These are phyloP conservation scores for Lynx canadensis DNA, from an alignment of 2,113 vertebrate genomes.

Conservation along the genomic window DNA sequence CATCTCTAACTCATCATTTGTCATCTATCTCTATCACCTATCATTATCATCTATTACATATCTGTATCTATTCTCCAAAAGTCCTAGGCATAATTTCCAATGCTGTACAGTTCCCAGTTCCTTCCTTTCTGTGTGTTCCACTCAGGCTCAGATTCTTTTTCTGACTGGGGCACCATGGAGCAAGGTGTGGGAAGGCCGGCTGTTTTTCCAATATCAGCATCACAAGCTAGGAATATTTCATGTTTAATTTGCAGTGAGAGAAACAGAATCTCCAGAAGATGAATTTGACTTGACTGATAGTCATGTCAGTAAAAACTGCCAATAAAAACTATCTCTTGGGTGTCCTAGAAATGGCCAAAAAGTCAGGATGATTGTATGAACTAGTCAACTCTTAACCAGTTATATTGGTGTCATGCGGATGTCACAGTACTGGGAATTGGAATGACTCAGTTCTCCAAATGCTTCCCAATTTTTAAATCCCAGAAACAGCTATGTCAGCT, in stretches of 20 bases:
- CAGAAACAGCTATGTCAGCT: constrained; percentile 15
- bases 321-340: not conserved
- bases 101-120: not conserved
- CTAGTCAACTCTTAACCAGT: not conserved
- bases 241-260: constrained; percentile 27
- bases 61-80: not conserved
- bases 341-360: constrained; percentile 39
- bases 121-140: not conserved
- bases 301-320: constrained; percentile 8
- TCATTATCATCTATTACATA: not conserved
- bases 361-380: not conserved
- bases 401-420: constrained; percentile 5
- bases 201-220: not conserved
- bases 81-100: not conserved
- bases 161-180: not conserved
- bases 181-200: not conserved
- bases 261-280: not conserved
- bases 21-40: not conserved
- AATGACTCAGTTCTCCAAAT: constrained; percentile 42
- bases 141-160: not conserved
- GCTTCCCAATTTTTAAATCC: constrained; percentile 5
- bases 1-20: not conserved
- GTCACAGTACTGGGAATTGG: not conserved
- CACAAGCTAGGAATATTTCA: not conserved
- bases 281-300: not conserved